These are phyloP conservation scores for Clangula hyemalis DNA, from an alignment of 2,797 vertebrate species.

Conservation along the genomic window DNA sequence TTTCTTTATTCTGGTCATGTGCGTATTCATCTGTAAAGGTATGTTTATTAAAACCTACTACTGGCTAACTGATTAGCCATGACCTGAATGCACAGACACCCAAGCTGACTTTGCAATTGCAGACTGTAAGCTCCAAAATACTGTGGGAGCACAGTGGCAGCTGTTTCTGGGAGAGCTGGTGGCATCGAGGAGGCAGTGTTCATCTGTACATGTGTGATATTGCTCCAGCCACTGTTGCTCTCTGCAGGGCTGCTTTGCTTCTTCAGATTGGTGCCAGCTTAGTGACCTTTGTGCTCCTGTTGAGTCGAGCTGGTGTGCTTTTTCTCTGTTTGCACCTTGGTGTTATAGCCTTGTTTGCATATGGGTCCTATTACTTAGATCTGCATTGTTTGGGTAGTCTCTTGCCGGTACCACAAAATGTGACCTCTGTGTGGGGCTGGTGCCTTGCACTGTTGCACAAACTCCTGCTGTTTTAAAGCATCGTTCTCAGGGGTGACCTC, in stretches of 20 bases:
- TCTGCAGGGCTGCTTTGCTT: background rate
- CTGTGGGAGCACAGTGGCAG: background rate
- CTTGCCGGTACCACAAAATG: background rate
- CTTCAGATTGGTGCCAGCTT: background rate
- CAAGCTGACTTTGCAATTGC: background rate
- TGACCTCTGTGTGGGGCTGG: background rate
- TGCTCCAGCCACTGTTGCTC: background rate
- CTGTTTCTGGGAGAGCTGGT: rapidly evolving
- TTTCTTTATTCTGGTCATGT: background rate
- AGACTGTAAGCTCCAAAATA: background rate
- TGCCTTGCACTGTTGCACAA: background rate
- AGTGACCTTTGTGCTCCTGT: background rate
- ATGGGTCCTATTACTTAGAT: background rate
- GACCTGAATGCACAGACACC: background rate
- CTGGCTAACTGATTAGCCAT: background rate
- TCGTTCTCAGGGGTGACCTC: background rate
- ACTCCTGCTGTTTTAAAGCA: background rate
- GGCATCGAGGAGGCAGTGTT: background rate
- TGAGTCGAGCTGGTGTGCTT: background rate
- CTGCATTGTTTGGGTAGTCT: background rate
- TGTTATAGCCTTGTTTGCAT: background rate
- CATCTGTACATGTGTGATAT: rapidly evolving
- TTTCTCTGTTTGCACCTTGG: background rate
- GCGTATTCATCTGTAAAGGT: background rate
- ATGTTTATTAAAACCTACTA: background rate